phyloP scores from a whole-genome alignment of 2,888 invertebrate genomes.

The Acleris sparsana region DNA sequence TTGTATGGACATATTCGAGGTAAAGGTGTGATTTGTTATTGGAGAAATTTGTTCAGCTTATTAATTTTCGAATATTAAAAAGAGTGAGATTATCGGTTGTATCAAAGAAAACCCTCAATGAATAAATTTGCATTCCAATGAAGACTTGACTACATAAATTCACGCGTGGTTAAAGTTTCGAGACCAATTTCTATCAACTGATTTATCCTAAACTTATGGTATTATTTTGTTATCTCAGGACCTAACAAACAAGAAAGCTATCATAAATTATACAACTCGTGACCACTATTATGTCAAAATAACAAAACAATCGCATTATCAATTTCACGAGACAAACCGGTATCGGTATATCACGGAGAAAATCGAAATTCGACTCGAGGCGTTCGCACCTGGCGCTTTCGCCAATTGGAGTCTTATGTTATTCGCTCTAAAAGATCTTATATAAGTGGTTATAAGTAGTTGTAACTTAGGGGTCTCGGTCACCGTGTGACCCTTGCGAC shows the following conservation, averaged over 20 bases:
- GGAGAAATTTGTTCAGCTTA: no score
- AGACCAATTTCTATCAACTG: no score
- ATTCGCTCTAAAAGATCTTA: constrained; percentile 47
- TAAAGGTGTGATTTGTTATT: no score
- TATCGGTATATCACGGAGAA: constrained; percentile 67
- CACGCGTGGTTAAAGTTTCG: no score
- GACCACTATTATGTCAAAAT: constrained; percentile 14
- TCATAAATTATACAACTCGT: background rate
- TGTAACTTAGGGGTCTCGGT: constrained; percentile 61
- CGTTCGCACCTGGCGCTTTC: constrained; percentile 69
- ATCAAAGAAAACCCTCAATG: no score
- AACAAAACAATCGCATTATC: constrained; percentile 23
- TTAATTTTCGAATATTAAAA: no score
- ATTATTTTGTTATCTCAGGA: background rate
- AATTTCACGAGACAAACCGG: constrained; percentile 28
- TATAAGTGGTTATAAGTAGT: constrained; percentile 52
- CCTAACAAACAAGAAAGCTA: constrained; percentile 3
- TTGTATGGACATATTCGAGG: no score
- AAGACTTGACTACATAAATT: no score
- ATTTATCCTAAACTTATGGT: no score
- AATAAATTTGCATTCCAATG: no score
- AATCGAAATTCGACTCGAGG: constrained; percentile 58
- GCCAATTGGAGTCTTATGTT: constrained; percentile 50
- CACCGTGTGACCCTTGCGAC: constrained; percentile 54
- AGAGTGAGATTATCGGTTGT: no score